Evolutionary conservation across 2,113 vertebrate species (phyloP).

Genomic region (Carollia perspicillata): DNA sequence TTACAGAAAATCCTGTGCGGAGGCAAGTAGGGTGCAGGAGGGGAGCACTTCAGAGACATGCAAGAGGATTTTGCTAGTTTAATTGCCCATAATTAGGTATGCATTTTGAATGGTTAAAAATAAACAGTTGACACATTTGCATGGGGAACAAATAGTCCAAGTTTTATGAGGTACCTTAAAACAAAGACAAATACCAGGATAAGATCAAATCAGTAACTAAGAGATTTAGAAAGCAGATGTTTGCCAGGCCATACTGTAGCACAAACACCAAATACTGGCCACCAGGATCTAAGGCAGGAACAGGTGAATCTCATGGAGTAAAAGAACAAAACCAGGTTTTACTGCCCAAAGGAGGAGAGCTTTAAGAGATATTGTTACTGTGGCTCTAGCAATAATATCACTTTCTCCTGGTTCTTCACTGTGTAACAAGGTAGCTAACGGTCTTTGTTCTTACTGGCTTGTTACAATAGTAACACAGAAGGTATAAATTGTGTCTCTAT

Average conservation of each 20-base stretch:
- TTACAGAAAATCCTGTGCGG: not conserved
- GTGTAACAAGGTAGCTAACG: not conserved
- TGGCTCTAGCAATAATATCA: fast-evolving
- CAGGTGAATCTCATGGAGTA: not conserved
- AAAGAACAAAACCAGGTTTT: not conserved
- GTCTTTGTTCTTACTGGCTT: not conserved
- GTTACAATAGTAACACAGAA: not conserved
- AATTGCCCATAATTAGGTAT: not conserved
- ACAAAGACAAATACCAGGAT: not conserved
- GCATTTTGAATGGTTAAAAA: not conserved
- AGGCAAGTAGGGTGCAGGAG: not conserved
- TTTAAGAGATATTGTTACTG: not conserved
- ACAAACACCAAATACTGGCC: not conserved
- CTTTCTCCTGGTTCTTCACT: not conserved
- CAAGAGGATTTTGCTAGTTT: not conserved
- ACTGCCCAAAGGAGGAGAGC: not conserved
- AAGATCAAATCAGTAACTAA: not conserved
- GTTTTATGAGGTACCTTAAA: not conserved
- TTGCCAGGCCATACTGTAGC: not conserved
- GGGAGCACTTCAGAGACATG: not conserved
- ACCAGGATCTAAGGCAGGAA: not conserved
- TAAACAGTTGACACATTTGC: not conserved
- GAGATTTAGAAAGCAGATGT: not conserved
- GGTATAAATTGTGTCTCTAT: not conserved
- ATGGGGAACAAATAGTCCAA: not conserved